Evolutionary conservation across 2,888 invertebrate genomes (phyloP).

Genomic region (Eristalis intricaria): DNA sequence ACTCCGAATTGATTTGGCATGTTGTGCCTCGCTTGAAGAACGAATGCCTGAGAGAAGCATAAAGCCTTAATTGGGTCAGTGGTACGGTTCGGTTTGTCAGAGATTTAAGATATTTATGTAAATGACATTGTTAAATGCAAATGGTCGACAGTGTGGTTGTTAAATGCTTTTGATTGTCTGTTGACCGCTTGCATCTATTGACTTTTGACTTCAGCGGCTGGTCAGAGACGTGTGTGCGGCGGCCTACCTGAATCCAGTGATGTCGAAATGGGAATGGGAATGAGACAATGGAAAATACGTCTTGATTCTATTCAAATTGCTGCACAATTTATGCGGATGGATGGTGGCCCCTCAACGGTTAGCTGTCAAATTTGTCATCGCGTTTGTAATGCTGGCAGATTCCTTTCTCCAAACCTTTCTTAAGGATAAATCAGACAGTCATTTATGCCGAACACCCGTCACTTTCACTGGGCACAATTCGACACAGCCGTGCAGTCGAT

Average conservation of each 20-base stretch:
- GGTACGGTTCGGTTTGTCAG: constrained; percentile 16
- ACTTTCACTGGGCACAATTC: not conserved
- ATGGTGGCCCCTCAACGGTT: not conserved
- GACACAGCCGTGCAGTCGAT: not conserved
- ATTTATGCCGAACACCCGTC: not conserved
- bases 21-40: constrained; percentile 47
- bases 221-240: not conserved
- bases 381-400: not conserved
- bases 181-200: not conserved
- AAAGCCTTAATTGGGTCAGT: constrained; percentile 49
- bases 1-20: constrained; percentile 45
- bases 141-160: not conserved
- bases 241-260: too few relatives aligned
- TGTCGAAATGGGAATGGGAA: not conserved
- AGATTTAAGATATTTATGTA: constrained; percentile 19
- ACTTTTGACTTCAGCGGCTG: not conserved
- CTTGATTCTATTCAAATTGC: not conserved
- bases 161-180: not conserved
- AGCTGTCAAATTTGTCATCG: not conserved
- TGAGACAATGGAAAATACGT: not conserved
- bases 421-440: not conserved
- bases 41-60: constrained; percentile 2
- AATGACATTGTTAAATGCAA: constrained; percentile 27
- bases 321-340: not conserved
- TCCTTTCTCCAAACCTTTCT: too few relatives aligned